Conservation (phyloP, 2,113 vertebrate species). For the Prolemur simus region DNA sequence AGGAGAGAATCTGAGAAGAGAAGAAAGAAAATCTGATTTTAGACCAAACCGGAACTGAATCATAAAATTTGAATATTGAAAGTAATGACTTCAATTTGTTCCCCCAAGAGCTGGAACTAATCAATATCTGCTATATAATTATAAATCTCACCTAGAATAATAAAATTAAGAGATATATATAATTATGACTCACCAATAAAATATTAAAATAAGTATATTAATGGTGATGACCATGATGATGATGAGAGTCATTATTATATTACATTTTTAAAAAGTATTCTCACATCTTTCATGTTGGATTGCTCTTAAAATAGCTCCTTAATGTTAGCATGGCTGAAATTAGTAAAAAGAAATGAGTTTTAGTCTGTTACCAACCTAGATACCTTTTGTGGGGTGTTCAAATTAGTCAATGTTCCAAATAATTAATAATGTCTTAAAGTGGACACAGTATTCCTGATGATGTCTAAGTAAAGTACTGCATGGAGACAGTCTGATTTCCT, state of each 20-base stretch:
- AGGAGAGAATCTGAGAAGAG: background rate
- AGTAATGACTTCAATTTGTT: background rate
- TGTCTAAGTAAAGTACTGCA: background rate
- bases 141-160: background rate
- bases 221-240: background rate
- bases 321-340: background rate
- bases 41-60: background rate
- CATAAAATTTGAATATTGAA: background rate
- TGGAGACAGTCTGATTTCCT: fast-evolving
- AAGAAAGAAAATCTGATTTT: background rate
- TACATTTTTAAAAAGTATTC: background rate
- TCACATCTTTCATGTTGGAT: background rate
- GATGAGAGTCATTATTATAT: background rate
- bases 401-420: background rate
- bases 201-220: background rate
- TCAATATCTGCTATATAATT: background rate
- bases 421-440: background rate
- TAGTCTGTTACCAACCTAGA: background rate
- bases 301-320: constrained; percentile 19
- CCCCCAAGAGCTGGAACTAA: background rate
- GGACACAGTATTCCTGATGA: background rate
- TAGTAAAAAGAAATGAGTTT: background rate
- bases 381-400: background rate
- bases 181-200: background rate
- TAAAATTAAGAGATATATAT: constrained; percentile 4